Evolutionary conservation across 1,140 invertebrate species (phyloP), one percentile per base, ranked within the genome.

Genomic region (Caenorhabditis brenneri): DNA sequence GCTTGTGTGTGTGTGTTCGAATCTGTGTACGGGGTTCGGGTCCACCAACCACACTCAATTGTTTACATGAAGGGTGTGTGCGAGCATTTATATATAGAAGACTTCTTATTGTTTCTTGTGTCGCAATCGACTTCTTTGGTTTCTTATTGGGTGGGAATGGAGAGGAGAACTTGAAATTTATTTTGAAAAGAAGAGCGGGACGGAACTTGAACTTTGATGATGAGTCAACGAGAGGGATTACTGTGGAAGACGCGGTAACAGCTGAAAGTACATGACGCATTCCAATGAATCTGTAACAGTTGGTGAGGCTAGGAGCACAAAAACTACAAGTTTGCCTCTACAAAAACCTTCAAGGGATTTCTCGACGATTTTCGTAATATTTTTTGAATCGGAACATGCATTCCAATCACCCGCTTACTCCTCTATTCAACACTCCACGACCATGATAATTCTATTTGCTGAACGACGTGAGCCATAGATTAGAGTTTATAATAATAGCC

Each of bases 391-490:
- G 24, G 53, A 58, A 58, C 53, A 58, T 58, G 53, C 53, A n/a
- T n/a, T 58, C 6, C 53, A 27, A 4, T 58, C 53, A 27, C 53
- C n/a, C 29, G 7, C 31, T n/a, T 36, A 42, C 10, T 74, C n/a
- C 24, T n/a, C 22, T 6, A 0, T 2, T 65, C 16, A 5, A n/a
- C n/a, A 36, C 2, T 46, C 36, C n/a, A n/a, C n/a, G n/a, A n/a
- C n/a, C 22, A 42, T 74, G n/a, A 74, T 74, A 74, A 74, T 74
- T 46, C 22, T 74, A 24, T 74, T 74, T 74, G 65, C n/a, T 3
- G 27, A 74, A 74, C 65, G 65, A 74, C 65, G 65, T 74, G 65
- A 74, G 65, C 65, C 65, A 74, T 74, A 74, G 65, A 74, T 74
- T 74, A 74, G n/a, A n/a, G n/a, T 33, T 74, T 33, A 74, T 74